Evolutionary conservation across 1,140 invertebrate species (phyloP).

Genomic region (Meloidogyne exigua): DNA sequence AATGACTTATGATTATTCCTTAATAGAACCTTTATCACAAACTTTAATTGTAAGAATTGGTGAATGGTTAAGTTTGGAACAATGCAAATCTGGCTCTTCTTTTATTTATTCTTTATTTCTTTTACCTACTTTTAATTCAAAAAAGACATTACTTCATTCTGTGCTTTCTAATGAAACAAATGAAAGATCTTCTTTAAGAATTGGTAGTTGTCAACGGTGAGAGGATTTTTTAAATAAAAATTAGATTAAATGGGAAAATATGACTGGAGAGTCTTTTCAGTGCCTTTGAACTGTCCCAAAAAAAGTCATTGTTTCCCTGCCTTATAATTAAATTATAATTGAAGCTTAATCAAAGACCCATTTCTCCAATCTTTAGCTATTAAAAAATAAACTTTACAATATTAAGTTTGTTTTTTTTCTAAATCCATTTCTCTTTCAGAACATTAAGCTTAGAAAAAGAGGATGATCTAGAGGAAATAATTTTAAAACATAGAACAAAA

Average conservation of each 20-base stretch:
- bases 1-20: background rate
- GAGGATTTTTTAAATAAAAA: no score
- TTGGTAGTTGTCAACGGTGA: constrained; percentile 41
- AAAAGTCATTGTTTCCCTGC: background rate
- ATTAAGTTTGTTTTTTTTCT: background rate
- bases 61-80: constrained; percentile 38
- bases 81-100: constrained; percentile 29
- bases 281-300: background rate
- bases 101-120: constrained; percentile 50
- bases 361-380: no score
- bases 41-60: constrained; percentile 17
- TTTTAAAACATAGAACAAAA: background rate
- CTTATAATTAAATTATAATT: no score
- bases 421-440: background rate
- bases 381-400: no score
- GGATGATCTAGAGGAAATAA: no score
- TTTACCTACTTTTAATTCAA: background rate
- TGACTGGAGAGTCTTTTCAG: no score
- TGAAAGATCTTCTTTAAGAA: constrained; percentile 13
- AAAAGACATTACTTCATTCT: background rate
- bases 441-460: background rate
- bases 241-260: no score
- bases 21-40: constrained; percentile 15
- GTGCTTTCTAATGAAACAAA: background rate
- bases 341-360: no score